Evolutionary conservation across 2,113 vertebrate species (phyloP).

Genomic region (Melanerpes aurifrons): DNA sequence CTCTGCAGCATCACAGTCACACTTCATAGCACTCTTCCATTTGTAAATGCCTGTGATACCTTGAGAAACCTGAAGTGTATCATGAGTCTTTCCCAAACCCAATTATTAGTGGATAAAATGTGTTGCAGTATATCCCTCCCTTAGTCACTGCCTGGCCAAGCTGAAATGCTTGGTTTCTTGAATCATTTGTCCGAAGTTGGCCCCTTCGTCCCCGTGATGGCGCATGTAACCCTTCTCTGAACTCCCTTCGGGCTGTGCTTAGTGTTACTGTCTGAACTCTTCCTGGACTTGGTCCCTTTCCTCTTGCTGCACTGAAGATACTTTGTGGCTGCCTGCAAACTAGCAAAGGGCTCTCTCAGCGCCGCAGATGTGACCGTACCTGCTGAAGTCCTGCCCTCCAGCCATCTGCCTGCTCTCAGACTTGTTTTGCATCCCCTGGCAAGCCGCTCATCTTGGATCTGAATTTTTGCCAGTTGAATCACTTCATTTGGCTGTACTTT

Average conservation of each 20-base stretch:
- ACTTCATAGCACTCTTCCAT: background rate
- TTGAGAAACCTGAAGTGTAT: background rate
- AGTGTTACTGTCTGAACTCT: conserved; percentile 47
- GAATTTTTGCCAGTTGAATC: conserved; percentile 51
- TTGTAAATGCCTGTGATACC: background rate
- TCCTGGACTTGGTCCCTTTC: conserved; percentile 48
- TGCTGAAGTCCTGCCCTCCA: conserved; percentile 30
- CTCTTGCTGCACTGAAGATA: background rate
- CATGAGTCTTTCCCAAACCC: background rate
- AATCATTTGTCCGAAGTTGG: conserved; percentile 56
- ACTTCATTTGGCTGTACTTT: conserved; percentile 39
- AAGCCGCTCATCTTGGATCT: conserved; percentile 16
- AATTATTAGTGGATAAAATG: conserved; percentile 14
- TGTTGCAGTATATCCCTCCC: conserved; percentile 4
- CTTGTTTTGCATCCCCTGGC: conserved; percentile 33
- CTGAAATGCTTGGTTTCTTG: conserved; percentile 61
- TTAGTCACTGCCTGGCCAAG: conserved; percentile 49
- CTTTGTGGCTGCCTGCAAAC: background rate
- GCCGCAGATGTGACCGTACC: rapidly evolving
- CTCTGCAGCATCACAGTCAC: background rate
- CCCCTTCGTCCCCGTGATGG: background rate
- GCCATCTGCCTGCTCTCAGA: background rate
- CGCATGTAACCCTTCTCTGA: conserved; percentile 51
- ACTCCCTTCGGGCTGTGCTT: conserved; percentile 58
- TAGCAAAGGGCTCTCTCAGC: background rate